phyloP scores from a whole-genome alignment of 2,888 invertebrate species.

The Amitus sp. region DNA sequence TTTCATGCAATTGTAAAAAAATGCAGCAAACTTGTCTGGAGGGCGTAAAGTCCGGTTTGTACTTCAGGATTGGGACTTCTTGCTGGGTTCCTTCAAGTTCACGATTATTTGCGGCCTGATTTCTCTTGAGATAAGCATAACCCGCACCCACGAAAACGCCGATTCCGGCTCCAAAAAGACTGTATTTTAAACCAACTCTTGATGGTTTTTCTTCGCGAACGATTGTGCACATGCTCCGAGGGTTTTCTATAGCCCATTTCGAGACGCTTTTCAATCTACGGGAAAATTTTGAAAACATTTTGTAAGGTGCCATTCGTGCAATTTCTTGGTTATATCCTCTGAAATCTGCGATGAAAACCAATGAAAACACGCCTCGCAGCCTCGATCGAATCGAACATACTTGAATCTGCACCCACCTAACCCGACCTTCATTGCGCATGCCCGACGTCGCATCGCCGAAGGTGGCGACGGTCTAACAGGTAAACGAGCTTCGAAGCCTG shows the following conservation, averaged over 20 bases:
- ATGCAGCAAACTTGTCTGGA: constrained; percentile 68
- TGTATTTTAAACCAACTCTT: constrained; percentile 66
- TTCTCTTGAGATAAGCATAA: constrained; percentile 66
- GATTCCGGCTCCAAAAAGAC: constrained; percentile 70
- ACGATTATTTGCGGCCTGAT: constrained; percentile 63
- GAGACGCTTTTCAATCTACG: constrained; percentile 32
- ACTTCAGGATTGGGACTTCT: constrained; percentile 60
- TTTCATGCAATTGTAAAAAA: no score
- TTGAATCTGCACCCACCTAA: no score
- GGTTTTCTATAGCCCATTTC: constrained; percentile 25
- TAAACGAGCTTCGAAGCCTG: no score
- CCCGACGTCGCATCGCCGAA: no score
- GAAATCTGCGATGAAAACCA: no score
- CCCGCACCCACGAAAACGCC: constrained; percentile 68
- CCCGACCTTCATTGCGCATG: no score
- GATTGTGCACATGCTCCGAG: constrained; percentile 43
- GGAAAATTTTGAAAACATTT: constrained; percentile 42
- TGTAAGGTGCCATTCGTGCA: constrained; percentile 53
- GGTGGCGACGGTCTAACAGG: no score
- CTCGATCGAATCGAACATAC: no score
- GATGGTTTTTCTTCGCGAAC: constrained; percentile 43
- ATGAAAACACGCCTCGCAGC: no score
- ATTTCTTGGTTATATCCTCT: not conserved
- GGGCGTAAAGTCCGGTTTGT: constrained; percentile 65
- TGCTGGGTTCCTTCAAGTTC: constrained; percentile 64